Evolutionary conservation across 2,113 vertebrate genomes (phyloP), one percentile per base, ranked within the genome.

Genomic region (Chlamydotis undulata): DNA sequence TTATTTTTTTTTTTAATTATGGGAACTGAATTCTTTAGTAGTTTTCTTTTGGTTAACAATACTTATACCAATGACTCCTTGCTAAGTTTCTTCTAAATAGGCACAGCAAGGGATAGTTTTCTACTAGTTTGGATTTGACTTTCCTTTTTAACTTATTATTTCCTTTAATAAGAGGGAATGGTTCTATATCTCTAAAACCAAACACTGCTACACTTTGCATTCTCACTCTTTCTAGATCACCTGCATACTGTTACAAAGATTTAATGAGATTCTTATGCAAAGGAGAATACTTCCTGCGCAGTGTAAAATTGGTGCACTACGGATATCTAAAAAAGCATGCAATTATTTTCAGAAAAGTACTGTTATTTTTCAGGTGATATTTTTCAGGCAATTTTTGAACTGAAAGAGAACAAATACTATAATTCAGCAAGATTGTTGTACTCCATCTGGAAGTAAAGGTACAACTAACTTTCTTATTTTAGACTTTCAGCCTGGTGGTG

Each of bases 381-480:
- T 77, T 81, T 76, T 71, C 12, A 59, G 18, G 10, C 16, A 25
- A 33, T 67, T 67, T 90, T 95, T 74, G 14, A 76, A 26, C 59
- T 88, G 81, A 95, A 83, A 79, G 77, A 61, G 26, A 65, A 69
- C 74, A 90, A 87, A 78, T 60, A 85, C 10, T 84, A 6, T 83
- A 95, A 96, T 83, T 94, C 68, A 93, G 63, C 19, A 91, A 71
- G 78, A 81, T 95, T 78, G 49, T 59, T 74, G 12, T 63, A 76
- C 35, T 53, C 56, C 56, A 93, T 79, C 87, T 87, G 43, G 43
- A 94, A n/a, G 9, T 83, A 68, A 78, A 95, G 71, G 29, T 80
- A 96, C 71, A 80, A 43, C 37, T 92, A 45, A 22, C 6, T 65
- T 75, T 96, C 67, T 71, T 83, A 60, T 75, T 94, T 96, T 74